Base-by-base conservation (phyloP, 2,888 invertebrate species). In the Blastobasis adustella region DNA sequence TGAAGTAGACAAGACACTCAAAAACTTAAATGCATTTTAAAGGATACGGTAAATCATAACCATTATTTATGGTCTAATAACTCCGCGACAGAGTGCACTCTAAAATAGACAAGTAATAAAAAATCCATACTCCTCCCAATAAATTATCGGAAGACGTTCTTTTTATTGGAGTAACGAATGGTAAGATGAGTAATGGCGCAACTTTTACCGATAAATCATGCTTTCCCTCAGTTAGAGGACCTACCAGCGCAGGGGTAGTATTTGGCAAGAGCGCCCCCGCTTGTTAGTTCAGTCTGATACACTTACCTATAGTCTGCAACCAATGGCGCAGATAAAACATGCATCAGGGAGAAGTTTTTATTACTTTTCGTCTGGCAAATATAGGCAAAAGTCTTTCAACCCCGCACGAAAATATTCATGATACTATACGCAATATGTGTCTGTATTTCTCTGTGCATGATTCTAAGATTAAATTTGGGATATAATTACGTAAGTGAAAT, bases 131-230 rank as follows among this genome's bases (percentile, higher is more conserved):
- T 71, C 71, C 67, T 67, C 67, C 74, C 73, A 74, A 88, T 87
- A 86, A 85, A 85, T 86, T 81, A 82, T 83, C 66, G 74, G 73
- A 76, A 83, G 82, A 81, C 80, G 79, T 79, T 82, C 77, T 86
- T 87, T 84, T 88, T 87, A 87, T 85, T 84, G 84, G 74, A 83
- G 81, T 84, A 85, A 84, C 87, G 86, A 87, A 87, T 87, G 86
- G 77, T 83, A 74, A 79, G 80, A 87, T 87, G 87, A 88, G 76
- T 83, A 83, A 88, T 85, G 86, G 85, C 65, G 65, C 67, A 87
- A 88, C 77, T 87, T 88, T 83, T 65, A 68, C 71, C 79, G 65
- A 87, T 88, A 88, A 88, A 87, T 88, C 86, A 84, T 71, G 73
- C 70, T 78, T 76, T 74, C 75, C 76, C 71, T 72, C 68, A 69